Conservation (phyloP, 2,888 invertebrate species). For the Athalia cordata region DNA sequence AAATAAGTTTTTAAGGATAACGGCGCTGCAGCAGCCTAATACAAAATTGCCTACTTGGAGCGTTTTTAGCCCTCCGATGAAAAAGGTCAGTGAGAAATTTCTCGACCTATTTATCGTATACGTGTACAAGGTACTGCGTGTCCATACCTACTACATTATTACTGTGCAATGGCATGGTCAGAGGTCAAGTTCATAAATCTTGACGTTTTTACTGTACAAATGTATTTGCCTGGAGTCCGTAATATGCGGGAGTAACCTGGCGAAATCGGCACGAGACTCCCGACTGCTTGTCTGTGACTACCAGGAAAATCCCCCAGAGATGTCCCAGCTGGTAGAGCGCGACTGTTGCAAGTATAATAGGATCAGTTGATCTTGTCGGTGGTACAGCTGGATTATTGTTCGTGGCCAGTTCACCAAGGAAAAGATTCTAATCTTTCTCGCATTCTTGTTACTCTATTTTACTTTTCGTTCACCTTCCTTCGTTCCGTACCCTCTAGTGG, state of each 20-base stretch:
- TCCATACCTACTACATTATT: neutral
- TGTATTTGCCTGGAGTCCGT: neutral
- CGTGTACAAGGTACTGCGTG: constrained; percentile 12
- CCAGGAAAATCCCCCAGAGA: no score
- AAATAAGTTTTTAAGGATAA: no score
- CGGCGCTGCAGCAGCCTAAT: no score
- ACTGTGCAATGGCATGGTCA: neutral
- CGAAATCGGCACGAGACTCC: no score
- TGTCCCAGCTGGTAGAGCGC: no score
- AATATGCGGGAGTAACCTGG: no score
- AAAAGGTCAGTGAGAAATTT: constrained; percentile 24
- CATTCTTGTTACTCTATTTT: constrained; percentile 24
- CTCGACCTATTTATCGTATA: constrained; percentile 29
- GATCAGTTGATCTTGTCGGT: constrained; percentile 17
- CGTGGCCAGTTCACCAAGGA: neutral
- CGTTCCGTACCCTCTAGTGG: neutral
- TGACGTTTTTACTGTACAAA: neutral
- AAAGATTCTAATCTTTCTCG: constrained; percentile 24
- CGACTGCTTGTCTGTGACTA: no score
- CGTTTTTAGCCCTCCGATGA: neutral
- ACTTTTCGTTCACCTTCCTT: constrained; percentile 23
- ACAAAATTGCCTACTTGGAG: no score
- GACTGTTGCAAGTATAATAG: neutral
- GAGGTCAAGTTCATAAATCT: constrained; percentile 28
- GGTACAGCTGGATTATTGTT: constrained; percentile 6